These are phyloP conservation scores for Cremastinae sp. DNA, from an alignment of 2,888 invertebrate genomes.

Conservation along the genomic window DNA sequence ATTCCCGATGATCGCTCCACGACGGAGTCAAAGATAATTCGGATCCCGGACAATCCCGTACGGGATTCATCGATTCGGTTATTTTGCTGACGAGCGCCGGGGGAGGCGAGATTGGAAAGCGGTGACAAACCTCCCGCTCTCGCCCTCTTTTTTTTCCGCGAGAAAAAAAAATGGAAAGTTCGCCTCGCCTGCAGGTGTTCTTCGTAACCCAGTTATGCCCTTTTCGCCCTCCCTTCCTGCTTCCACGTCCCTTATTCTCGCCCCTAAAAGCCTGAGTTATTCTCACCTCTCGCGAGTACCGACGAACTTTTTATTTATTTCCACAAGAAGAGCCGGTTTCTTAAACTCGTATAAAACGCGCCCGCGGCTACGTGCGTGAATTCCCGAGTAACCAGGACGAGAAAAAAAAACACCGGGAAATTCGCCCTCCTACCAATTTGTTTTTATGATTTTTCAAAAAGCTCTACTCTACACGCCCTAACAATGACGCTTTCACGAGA, in stretches of 20 bases:
- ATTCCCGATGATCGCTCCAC: neutral
- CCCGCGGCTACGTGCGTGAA: slow-evolving; percentile 23
- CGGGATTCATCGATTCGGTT: slow-evolving; percentile 14
- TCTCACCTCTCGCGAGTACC: slow-evolving; percentile 19
- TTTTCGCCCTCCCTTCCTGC: slow-evolving; percentile 28
- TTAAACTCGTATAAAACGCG: slow-evolving; percentile 38
- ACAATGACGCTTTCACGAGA: slow-evolving; percentile 29
- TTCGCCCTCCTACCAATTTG: slow-evolving; percentile 60
- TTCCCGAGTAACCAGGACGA: slow-evolving; percentile 31
- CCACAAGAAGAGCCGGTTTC: slow-evolving; percentile 16
- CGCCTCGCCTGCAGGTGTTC: slow-evolving; percentile 61
- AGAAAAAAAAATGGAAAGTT: too few species aligned
- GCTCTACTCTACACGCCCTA: neutral
- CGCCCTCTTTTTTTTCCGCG: slow-evolving; percentile 37
- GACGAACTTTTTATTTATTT: slow-evolving; percentile 61
- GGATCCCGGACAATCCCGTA: slow-evolving; percentile 26
- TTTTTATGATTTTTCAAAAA: slow-evolving; percentile 64
- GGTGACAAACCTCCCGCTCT: slow-evolving; percentile 15
- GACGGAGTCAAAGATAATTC: slow-evolving; percentile 35
- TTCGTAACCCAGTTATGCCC: slow-evolving; percentile 62
- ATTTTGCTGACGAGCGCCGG: slow-evolving; percentile 33
- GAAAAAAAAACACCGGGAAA: slow-evolving; percentile 58
- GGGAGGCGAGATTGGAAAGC: slow-evolving; percentile 1
- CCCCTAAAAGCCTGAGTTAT: slow-evolving; percentile 19
- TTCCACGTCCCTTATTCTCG: too few species aligned